Percentiles rank a stretch among this genome's conserved stretches.
These are phyloP conservation scores for Oncorhynchus clarkii DNA, from an alignment of 2,113 vertebrate species.

Conservation along the genomic window DNA sequence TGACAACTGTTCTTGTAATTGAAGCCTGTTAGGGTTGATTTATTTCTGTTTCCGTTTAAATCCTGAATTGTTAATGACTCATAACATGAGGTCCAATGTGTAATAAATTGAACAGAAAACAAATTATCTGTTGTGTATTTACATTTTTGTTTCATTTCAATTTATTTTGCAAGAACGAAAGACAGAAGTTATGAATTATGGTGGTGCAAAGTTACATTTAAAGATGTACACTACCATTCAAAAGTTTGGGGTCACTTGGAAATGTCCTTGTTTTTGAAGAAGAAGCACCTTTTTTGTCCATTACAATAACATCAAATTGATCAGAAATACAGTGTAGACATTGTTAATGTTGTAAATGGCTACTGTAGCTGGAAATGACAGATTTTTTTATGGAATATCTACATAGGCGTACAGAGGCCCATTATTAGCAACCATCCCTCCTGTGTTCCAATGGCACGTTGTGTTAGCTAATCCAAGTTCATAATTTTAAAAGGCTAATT, in stretches of 20 bases:
- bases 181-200: slow-evolving; percentile 4
- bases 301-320: no score
- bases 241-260: not conserved
- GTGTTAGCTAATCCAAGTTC: no score
- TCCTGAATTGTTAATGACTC: slow-evolving; percentile 38
- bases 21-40: slow-evolving; percentile 33
- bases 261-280: no score
- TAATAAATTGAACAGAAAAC: slow-evolving; percentile 33
- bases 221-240: not conserved
- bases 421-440: no score
- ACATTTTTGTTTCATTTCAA: slow-evolving; percentile 3
- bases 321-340: no score
- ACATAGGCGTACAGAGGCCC: no score
- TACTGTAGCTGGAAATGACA: no score
- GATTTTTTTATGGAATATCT: no score
- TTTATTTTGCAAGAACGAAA: slow-evolving; percentile 28
- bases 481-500: no score
- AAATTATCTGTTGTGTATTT: slow-evolving; percentile 8
- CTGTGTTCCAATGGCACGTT: no score
- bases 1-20: slow-evolving; percentile 61
- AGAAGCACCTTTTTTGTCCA: no score
- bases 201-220: not conserved
- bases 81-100: slow-evolving; percentile 38
- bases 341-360: no score
- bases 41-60: slow-evolving; percentile 39